Percentiles rank a stretch among this genome's conserved stretches.
These are phyloP conservation scores for Falco berigora DNA, from an alignment of 2,797 vertebrate species.

Conservation along the genomic window DNA sequence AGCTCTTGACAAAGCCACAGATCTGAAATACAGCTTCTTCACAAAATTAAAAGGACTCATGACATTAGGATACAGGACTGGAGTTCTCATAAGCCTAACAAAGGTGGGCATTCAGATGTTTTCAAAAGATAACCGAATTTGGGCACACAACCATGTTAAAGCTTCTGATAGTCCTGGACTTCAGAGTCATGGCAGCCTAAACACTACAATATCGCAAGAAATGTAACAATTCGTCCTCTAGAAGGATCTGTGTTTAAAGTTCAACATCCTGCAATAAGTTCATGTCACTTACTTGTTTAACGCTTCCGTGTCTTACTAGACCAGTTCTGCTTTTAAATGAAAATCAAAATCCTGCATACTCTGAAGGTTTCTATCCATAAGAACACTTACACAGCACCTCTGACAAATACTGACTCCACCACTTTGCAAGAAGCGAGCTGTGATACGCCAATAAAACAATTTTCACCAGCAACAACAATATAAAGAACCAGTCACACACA, in stretches of 20 bases:
- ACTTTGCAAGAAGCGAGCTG: background rate
- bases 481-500: background rate
- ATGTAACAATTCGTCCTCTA: background rate
- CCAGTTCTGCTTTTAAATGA: background rate
- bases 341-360: background rate
- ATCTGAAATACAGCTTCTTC: background rate
- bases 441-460: background rate
- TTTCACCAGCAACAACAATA: background rate
- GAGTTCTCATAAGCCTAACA: background rate
- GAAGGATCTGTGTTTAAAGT: background rate
- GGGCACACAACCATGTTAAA: background rate
- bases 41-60: background rate
- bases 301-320: background rate
- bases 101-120: background rate
- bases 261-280: background rate
- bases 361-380: background rate
- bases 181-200: background rate
- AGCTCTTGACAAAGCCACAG: background rate
- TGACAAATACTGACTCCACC: background rate
- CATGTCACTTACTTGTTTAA: background rate
- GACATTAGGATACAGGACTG: background rate
- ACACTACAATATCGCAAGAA: background rate
- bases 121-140: background rate
- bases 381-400: background rate
- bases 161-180: background rate